A percentile compares a stretch with the other conserved stretches of the same genome.
phyloP scores from a whole-genome alignment of 2,797 vertebrate species.

The Emys orbicularis region DNA sequence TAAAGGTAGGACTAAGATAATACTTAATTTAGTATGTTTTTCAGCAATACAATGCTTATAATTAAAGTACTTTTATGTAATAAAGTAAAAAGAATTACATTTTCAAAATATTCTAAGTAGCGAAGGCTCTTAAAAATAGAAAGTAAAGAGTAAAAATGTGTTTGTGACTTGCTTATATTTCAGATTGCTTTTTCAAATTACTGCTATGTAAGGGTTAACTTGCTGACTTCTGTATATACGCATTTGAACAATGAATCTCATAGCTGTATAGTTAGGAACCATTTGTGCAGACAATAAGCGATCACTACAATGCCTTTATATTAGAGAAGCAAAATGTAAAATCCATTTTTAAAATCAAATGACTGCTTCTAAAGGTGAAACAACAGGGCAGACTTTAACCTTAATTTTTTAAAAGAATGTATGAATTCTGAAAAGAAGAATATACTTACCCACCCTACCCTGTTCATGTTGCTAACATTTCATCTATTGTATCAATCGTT shows the following conservation, averaged over 20 bases:
- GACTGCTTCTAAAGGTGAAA: conserved; percentile 38
- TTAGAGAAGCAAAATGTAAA: conserved; percentile 38
- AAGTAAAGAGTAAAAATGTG: conserved; percentile 14
- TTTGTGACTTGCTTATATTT: conserved; percentile 26
- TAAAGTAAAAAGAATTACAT: not conserved
- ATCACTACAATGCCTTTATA: conserved; percentile 26
- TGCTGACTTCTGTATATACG: conserved; percentile 8
- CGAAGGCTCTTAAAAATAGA: conserved; percentile 23
- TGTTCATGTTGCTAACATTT: conserved; percentile 33
- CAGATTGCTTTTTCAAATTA: conserved; percentile 36
- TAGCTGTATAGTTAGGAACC: conserved; percentile 14
- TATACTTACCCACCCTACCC: conserved; percentile 13
- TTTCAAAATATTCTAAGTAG: not conserved
- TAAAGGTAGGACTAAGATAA: conserved; percentile 67
- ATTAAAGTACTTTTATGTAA: conserved; percentile 34
- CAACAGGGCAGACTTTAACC: conserved; percentile 39
- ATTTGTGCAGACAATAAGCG: not conserved
- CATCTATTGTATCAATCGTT: not conserved
- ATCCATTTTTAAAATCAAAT: conserved; percentile 48
- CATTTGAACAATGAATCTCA: conserved; percentile 5
- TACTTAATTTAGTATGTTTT: conserved; percentile 61
- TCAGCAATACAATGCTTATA: conserved; percentile 48
- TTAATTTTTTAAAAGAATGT: conserved; percentile 28
- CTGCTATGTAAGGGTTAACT: conserved; percentile 14
- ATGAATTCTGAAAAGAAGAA: conserved; percentile 42